Evolutionary conservation across 2,888 invertebrate species (phyloP), one percentile per base, ranked within the genome.

Genomic region (Philopedon plagiatum): DNA sequence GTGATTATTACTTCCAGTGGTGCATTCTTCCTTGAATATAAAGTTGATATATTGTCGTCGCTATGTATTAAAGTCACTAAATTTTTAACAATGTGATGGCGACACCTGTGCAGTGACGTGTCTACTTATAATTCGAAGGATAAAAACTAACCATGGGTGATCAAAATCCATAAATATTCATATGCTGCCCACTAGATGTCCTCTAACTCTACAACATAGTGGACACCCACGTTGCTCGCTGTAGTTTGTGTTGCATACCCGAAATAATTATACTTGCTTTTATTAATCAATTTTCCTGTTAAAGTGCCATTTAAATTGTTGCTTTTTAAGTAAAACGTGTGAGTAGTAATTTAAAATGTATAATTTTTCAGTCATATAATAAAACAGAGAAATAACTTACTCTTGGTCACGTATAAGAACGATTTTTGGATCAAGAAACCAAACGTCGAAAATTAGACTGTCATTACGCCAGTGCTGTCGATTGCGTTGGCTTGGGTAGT

Each of bases 401-500:
- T 19, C 8, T 1, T 7, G 1, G 19, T 15, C 11, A 15, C 5
- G 1, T 44, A 49, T 13, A 26, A 13, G 26, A 8, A 5, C n/a
- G n/a, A n/a, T 49, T n/a, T 49, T 49, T 11, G 2, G n/a, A 49
- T 57, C 21, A 57, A 57, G 57, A 39, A 37, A 37, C 39, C 39
- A 21, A 11, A 34, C 23, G 39, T 34, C 57, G 18, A 13, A 37
- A 58, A 26, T 19, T 65, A 39, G 32, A 65, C 7, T 66, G 65
- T 65, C 65, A 60, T 60, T 60, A 61, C 75, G 71, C 83, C 83
- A 83, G 83, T 83, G 83, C 82, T 82, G 83, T 83, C 82, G 81
- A 81, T 80, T 80, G 81, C 80, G 81, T 82, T 81, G 81, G 82
- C 80, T 82, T 81, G 81, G 80, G 79, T 80, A 72, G 73, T 78